Base-by-base conservation (phyloP, 2,113 vertebrate species). In the Muscicapa adusta region DNA sequence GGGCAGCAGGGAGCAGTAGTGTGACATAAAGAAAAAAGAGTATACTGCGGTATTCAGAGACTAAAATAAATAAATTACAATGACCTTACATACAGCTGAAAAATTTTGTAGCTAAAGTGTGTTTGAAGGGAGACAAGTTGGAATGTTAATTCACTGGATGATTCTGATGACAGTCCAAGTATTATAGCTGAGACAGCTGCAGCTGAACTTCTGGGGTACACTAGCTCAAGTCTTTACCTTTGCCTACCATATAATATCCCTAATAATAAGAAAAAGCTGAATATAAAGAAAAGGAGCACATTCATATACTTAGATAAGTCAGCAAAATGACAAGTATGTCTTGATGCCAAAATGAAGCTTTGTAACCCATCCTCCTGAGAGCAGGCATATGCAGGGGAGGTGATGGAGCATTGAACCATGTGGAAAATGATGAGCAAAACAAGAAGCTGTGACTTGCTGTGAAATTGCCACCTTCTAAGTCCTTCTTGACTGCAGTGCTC, bases 1-100 rank as follows among this genome's bases (percentile, higher is more conserved):
- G 60, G 47, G 75, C 93, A 95, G 91, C 90, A 95, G 91, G 58
- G 76, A 97, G 93, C 92, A 94, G 93, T 74, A 96, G 84, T 54
- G 86, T 89, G 92, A 89, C 88, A 91, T 22, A 51, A 43, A 89
- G 87, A 34, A 47, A 68, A 68, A 42, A 23, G 22, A 33, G 11
- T 7, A 5, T 70, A 17, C 68, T 77, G 86, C 72, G 81, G 48
- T 56, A 81, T 73, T 61, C 3, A 40, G 60, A 87, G 31, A 81
- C 42, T 66, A 28, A 68, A 95, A 95, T 57, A 92, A 95, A 86
- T 80, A 93, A 78, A 54, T 88, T 91, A 16, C 34, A 61, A 29
- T 66, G 70, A 89, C 74, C 78, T 86, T 96, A 91, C 16, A 24
- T 83, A 42, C 47, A 90, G 51, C 34, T 91, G 79, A 56, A 95